A percentile compares a stretch with the other conserved stretches of the same genome.
Evolutionary conservation across 1,140 invertebrate genomes (phyloP).

Genomic region (Aphis craccivora): DNA sequence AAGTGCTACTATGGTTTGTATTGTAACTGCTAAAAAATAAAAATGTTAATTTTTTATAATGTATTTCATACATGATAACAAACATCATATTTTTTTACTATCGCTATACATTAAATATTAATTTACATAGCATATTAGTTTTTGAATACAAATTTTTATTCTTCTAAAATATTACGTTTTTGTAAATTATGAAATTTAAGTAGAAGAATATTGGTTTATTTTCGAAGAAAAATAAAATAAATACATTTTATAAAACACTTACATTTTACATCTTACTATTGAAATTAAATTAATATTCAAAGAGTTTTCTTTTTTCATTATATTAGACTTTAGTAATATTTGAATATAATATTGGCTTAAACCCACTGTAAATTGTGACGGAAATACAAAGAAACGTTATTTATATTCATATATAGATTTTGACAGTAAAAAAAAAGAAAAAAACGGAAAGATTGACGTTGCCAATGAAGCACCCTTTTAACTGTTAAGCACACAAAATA

Average conservation of each 20-base stretch:
- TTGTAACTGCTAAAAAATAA: background rate
- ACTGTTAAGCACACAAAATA: background rate
- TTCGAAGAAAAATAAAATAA: too few species aligned
- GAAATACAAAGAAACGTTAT: background rate
- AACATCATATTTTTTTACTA: background rate
- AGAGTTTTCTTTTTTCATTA: background rate
- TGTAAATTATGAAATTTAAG: background rate
- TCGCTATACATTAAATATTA: background rate
- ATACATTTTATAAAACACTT: background rate
- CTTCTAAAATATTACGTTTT: background rate
- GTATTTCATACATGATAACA: background rate
- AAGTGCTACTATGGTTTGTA: background rate
- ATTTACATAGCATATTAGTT: background rate
- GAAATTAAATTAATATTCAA: background rate
- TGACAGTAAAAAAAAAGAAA: background rate
- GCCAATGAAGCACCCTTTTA: background rate
- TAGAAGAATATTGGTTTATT: background rate
- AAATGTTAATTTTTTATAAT: conserved; percentile 33
- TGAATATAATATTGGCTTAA: background rate
- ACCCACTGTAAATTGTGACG: background rate
- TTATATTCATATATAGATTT: background rate
- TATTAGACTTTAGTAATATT: background rate
- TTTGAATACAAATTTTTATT: background rate
- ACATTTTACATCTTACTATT: background rate
- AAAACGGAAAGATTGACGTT: background rate